Evolutionary conservation across 2,797 vertebrate species (phyloP), one percentile per base, ranked within the genome.

Genomic region (Myiotriccus ornatus): DNA sequence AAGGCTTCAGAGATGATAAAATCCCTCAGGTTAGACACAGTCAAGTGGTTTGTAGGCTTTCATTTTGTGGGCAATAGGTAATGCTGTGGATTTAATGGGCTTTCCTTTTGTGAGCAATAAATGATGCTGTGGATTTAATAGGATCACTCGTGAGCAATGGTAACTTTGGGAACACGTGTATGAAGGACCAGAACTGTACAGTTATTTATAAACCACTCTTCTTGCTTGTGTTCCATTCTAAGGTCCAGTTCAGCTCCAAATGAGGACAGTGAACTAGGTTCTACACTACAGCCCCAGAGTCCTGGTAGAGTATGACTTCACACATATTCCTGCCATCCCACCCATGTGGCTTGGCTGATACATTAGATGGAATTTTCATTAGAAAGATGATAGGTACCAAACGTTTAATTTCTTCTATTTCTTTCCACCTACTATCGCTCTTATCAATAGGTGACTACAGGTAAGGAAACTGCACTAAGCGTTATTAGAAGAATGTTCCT

Each of bases 11-110:
- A 80, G 32, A 59, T 91, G 46, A 60, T 43, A 87, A 87, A 87
- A 57, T 55, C 39, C 30, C 35, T 83, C 24, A 37, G 69, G 80
- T 86, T 75, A 79, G 70, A 90, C 55, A 30, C 25, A 60, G 55
- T 73, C 55, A 67, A 94, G 41, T 74, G 59, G 68, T 93, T 94
- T 78, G 69, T 44, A 32, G 24, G 41, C 63, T 84, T 93, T 94
- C 35, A 41, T 89, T 90, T 47, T 73, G 71, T 76, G 63, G 46
- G 53, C 67, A 64, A 1, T 60, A 74, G 49, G n/a, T 71, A 78
- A 60, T 75, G 62, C 41, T 86, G 46, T 68, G 37, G 69, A 78
- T 90, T 88, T 90, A 74, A 78, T 74, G 44, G 62, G 28, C 43
- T 80, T 63, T 81, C 50, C 56, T 76, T 91, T 88, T 80, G 76